phyloP scores from a whole-genome alignment of 2,797 vertebrate species.

The Bovichtus diacanthus region DNA sequence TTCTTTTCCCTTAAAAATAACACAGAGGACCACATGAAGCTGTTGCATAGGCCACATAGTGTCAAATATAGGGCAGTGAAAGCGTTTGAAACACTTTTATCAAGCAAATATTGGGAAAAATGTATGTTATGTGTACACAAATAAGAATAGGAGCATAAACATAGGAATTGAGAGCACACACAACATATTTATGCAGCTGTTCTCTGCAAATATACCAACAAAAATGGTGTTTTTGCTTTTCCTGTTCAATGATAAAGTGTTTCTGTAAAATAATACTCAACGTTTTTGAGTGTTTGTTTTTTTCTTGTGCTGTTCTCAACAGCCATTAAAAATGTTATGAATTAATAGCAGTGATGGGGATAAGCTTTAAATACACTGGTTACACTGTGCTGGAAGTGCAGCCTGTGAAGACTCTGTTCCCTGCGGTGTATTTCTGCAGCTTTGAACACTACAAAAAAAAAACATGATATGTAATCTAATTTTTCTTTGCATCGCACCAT shows the following conservation, averaged over 20 bases:
- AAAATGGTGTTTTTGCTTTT: constrained; percentile 11
- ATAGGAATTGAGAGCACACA: neutral
- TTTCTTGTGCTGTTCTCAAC: constrained; percentile 7
- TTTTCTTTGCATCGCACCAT: constrained; percentile 52
- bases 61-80: constrained; percentile 28
- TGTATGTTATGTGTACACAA: neutral
- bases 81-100: constrained; percentile 16
- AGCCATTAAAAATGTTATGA: neutral
- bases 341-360: constrained; percentile 21
- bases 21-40: constrained; percentile 41
- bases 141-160: neutral
- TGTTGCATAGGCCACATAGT: constrained; percentile 9
- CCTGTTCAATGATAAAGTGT: neutral
- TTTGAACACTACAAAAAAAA: constrained; percentile 58
- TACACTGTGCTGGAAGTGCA: constrained; percentile 36
- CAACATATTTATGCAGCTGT: neutral
- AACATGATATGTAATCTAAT: constrained; percentile 63
- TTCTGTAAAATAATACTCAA: neutral
- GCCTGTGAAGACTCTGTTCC: constrained; percentile 37
- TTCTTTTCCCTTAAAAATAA: constrained; percentile 56
- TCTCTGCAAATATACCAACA: neutral
- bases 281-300: neutral
- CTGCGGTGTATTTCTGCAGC: constrained; percentile 50
- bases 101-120: neutral
- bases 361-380: constrained; percentile 33